phyloP scores from a whole-genome alignment of 2,888 invertebrate species.

The Psylliodes chrysocephalus region DNA sequence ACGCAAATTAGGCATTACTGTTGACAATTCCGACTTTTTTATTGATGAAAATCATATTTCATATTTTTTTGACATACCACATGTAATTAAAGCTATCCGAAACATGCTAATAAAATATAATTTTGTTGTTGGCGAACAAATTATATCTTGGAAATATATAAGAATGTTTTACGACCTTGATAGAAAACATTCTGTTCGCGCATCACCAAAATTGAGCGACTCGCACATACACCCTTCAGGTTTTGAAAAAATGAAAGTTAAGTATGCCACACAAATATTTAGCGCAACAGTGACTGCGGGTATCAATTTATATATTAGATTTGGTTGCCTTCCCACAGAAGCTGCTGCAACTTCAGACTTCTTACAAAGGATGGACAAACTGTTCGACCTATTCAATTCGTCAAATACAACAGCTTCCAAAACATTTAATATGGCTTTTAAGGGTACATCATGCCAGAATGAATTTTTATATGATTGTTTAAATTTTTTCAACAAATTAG shows the following conservation, averaged over 20 bases:
- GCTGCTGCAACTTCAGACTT: conserved; percentile 20
- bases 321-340: conserved; percentile 7
- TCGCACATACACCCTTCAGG: conserved; percentile 22
- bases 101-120: conserved; percentile 8
- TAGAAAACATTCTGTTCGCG: conserved; percentile 18
- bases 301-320: conserved; percentile 35
- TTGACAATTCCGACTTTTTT: conserved; percentile 22
- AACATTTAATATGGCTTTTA: not conserved
- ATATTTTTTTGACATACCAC: conserved; percentile 12
- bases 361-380: conserved; percentile 22
- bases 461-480: no score
- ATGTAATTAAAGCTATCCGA: conserved; percentile 21
- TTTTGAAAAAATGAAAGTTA: conserved; percentile 47
- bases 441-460: not conserved
- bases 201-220: conserved; percentile 30
- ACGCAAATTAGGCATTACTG: conserved; percentile 14
- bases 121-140: conserved; percentile 13
- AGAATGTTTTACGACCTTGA: conserved; percentile 21
- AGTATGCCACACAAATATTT: conserved; percentile 43
- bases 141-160: conserved; percentile 6
- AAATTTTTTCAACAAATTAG: no score
- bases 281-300: conserved; percentile 43
- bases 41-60: conserved; percentile 8
- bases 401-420: not conserved
- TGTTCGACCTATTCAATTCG: conserved; percentile 25